Evolutionary conservation across 1,140 invertebrate genomes (phyloP), one percentile per base, ranked within the genome.

Genomic region (Ridgeia piscesae): DNA sequence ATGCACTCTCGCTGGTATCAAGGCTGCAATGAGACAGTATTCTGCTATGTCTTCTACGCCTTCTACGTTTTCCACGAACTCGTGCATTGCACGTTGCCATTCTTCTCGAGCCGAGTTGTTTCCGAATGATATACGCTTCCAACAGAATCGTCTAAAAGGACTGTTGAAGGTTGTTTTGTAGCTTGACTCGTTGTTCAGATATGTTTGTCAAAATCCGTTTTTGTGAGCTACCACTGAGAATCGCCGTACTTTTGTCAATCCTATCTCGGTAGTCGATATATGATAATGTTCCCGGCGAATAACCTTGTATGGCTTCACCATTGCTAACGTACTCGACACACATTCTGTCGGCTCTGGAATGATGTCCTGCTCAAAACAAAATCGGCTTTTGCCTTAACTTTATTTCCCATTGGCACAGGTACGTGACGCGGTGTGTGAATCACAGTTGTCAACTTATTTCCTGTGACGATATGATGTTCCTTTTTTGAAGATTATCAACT

Each of bases 311-410:
- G 92, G 88, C 91, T 93, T 94, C 33, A 89, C 91, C 33, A 93
- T 89, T 91, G 93, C 89, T 35, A 93, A 88, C 48, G 94, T 35
- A n/a, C 77, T 89, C 9, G 77, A 92, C 14, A 94, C 91, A 89
- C 92, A 94, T 89, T 94, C 93, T 33, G 93, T 94, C 27, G 93
- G 92, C 88, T 94, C 93, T 89, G 34, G 14, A n/a, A 91, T 91
- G 21, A 35, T 34, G 34, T 48, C 91, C 33, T 27, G 31, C 48
- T 6, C 48, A 42, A 34, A 9, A 91, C 21, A 4, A 48, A 9
- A n/a, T 90, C 34, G 17, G 33, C 31, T 35, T 90, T 90, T 33
- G 33, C 89, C n/a, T 90, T 90, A n/a, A 14, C 17, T 14, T 35
- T 21, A 4, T 90, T 27, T 11, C 89, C 1, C 35, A 90, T 6